Evolutionary conservation across 2,113 vertebrate species (phyloP).

Genomic region (Catharus minimus): DNA sequence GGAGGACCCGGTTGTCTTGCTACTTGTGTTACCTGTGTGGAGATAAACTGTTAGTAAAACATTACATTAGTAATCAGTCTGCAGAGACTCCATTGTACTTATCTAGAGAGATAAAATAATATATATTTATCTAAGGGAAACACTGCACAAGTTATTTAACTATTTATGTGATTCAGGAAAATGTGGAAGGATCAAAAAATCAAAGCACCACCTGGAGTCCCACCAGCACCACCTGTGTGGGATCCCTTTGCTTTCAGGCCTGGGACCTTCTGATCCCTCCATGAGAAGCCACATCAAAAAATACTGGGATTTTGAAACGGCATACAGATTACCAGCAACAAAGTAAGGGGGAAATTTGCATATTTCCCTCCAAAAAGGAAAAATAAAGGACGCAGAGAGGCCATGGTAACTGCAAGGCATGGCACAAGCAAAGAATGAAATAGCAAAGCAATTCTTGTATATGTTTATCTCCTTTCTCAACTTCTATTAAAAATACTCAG

Average conservation of each 20-base stretch:
- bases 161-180: background rate
- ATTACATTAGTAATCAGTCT: conserved; percentile 29
- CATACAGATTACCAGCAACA: background rate
- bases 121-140: background rate
- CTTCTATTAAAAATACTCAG: background rate
- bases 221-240: no score
- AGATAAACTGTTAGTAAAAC: conserved; percentile 71
- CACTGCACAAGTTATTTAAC: background rate
- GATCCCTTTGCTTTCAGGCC: background rate
- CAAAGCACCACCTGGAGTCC: background rate
- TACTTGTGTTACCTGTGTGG: conserved; percentile 85
- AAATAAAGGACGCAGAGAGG: background rate
- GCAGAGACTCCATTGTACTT: background rate
- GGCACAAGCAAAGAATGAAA: background rate
- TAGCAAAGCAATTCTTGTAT: background rate
- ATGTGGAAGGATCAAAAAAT: background rate
- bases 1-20: conserved; percentile 86
- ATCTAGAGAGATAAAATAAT: background rate
- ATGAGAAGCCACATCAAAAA: background rate
- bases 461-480: background rate
- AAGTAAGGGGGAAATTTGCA: background rate
- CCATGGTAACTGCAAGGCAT: background rate
- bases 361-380: background rate
- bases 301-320: background rate
- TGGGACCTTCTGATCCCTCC: background rate